Conservation (phyloP, 2,797 vertebrate species). For the Pygocentrus nattereri region DNA sequence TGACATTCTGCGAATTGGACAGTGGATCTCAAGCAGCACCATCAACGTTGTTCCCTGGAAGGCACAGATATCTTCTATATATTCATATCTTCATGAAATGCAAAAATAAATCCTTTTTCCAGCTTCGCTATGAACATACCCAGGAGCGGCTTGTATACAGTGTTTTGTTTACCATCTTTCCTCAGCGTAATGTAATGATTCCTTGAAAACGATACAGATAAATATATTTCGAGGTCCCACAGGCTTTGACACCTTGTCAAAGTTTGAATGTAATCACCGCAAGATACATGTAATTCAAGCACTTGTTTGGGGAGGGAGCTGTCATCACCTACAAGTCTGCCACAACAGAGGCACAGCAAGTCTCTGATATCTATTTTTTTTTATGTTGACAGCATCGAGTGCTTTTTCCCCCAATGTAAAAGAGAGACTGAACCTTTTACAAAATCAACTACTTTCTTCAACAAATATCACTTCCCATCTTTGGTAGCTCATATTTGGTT, state of each 20-base stretch:
- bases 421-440: constrained; percentile 20
- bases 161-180: constrained; percentile 24
- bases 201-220: constrained; percentile 44
- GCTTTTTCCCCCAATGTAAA: constrained; percentile 35
- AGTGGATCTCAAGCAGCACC: constrained; percentile 39
- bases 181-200: constrained; percentile 45
- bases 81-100: constrained; percentile 55
- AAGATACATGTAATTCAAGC: constrained; percentile 56
- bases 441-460: constrained; percentile 25
- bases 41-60: constrained; percentile 51
- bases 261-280: constrained; percentile 53
- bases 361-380: constrained; percentile 67
- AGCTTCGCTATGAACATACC: constrained; percentile 48
- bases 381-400: constrained; percentile 62
- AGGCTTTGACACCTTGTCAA: constrained; percentile 68
- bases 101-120: constrained; percentile 44
- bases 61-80: constrained; percentile 61
- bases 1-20: constrained; percentile 50
- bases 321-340: constrained; percentile 56
- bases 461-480: constrained; percentile 18
- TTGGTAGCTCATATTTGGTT: constrained; percentile 7
- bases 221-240: constrained; percentile 65
- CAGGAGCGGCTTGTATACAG: constrained; percentile 19
- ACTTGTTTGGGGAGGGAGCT: constrained; percentile 43
- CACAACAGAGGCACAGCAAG: constrained; percentile 64